Evolutionary conservation across 2,113 vertebrate species (phyloP).

Genomic region (Scartelaos histophorus): DNA sequence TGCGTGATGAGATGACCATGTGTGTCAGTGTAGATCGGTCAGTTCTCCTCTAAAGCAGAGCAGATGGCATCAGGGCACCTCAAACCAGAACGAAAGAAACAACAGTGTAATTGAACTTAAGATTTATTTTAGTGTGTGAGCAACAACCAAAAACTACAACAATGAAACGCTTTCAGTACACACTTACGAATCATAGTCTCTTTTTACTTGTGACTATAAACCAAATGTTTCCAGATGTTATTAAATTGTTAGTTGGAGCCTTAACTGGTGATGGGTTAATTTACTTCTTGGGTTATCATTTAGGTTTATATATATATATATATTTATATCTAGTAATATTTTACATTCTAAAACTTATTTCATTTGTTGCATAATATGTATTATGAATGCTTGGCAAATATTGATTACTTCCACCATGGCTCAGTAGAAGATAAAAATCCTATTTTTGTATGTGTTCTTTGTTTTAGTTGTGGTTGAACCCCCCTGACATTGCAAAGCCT

Average conservation of each 20-base stretch:
- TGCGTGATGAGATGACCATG: constrained; percentile 66
- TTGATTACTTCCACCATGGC: neutral
- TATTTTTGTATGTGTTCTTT: neutral
- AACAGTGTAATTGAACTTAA: constrained; percentile 27
- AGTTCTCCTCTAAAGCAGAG: constrained; percentile 68
- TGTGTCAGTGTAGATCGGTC: constrained; percentile 62
- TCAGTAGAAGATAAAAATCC: neutral
- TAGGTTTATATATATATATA: no score
- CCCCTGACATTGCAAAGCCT: constrained; percentile 37
- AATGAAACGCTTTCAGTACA: neutral
- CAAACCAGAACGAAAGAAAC: constrained; percentile 51
- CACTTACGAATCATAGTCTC: neutral
- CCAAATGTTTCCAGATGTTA: neutral
- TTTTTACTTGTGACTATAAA: neutral
- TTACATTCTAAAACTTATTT: neutral
- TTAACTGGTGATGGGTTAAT: no score
- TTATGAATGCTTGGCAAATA: neutral
- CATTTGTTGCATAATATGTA: neutral
- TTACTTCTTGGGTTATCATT: no score
- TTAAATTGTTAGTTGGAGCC: neutral
- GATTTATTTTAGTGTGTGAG: constrained; percentile 6
- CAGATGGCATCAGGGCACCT: constrained; percentile 67
- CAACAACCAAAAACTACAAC: neutral
- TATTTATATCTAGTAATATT: no score
- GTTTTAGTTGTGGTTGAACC: constrained; percentile 34